Evolutionary conservation across 2,888 invertebrate species (phyloP).

Genomic region (Cybosia mesomella): DNA sequence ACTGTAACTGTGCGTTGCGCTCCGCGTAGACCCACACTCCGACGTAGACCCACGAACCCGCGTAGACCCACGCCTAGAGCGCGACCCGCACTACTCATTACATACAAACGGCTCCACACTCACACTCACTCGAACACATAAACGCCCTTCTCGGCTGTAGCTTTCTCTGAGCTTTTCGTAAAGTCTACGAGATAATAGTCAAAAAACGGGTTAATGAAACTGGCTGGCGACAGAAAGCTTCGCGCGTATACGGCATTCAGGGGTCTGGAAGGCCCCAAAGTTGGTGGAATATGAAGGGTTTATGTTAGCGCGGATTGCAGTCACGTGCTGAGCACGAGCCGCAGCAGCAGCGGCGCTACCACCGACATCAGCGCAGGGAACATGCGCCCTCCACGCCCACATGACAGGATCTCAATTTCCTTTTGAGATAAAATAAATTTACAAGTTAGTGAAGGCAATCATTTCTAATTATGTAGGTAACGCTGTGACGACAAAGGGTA

Average conservation of each 20-base stretch:
- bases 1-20: constrained; percentile 63
- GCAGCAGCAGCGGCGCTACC: constrained; percentile 60
- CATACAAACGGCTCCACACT: constrained; percentile 60
- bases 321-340: constrained; percentile 73
- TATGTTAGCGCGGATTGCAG: constrained; percentile 57
- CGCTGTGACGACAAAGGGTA: neutral
- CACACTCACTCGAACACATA: constrained; percentile 67
- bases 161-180: constrained; percentile 55
- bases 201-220: constrained; percentile 42
- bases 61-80: constrained; percentile 21
- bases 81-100: constrained; percentile 53
- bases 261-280: constrained; percentile 36
- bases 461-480: neutral
- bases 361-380: constrained; percentile 60
- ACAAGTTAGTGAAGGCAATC: neutral
- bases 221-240: constrained; percentile 48
- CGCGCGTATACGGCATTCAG: constrained; percentile 43
- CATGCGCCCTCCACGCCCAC: constrained; percentile 81
- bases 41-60: neutral
- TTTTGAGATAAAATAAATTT: constrained; percentile 53
- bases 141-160: constrained; percentile 61
- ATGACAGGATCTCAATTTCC: constrained; percentile 90
- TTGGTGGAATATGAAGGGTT: constrained; percentile 35
- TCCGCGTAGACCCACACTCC: constrained; percentile 1
- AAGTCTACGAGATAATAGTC: constrained; percentile 47